Percentiles rank a stretch among this genome's conserved stretches.
Evolutionary conservation across 2,888 invertebrate species (phyloP).

Genomic region (Esperia sulphurella): DNA sequence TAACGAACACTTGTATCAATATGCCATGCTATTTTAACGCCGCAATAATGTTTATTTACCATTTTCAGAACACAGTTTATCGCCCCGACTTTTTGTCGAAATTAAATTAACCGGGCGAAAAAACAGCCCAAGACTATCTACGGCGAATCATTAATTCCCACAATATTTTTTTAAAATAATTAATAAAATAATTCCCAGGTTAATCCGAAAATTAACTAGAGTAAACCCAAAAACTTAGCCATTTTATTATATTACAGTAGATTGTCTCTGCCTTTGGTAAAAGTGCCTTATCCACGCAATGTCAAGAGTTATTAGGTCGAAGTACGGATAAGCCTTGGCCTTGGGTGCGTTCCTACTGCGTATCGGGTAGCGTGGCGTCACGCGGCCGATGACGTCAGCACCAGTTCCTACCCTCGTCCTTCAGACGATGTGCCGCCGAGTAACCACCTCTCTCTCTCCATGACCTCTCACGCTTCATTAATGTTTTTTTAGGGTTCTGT

Average conservation of each 20-base stretch:
- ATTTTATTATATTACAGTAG: too few species aligned
- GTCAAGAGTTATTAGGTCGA: constrained; percentile 55
- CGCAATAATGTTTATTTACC: not conserved
- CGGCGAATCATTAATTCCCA: too few species aligned
- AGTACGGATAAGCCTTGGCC: constrained; percentile 41
- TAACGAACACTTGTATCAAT: not conserved
- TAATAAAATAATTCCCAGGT: too few species aligned
- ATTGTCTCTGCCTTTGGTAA: not conserved
- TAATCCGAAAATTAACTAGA: too few species aligned
- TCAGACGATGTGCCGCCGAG: constrained; percentile 41
- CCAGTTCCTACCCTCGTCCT: constrained; percentile 33
- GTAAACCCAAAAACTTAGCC: too few species aligned
- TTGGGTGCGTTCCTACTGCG: constrained; percentile 33
- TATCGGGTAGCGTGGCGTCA: constrained; percentile 41
- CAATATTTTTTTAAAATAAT: too few species aligned
- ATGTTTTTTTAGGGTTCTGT: too few species aligned
- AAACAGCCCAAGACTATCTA: too few species aligned
- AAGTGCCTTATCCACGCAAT: constrained; percentile 35
- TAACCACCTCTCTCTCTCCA: constrained; percentile 10
- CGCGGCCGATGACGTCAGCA: constrained; percentile 56
- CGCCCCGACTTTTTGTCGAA: not conserved
- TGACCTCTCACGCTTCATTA: not conserved
- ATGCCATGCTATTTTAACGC: not conserved
- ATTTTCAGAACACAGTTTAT: not conserved
- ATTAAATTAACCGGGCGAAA: too few species aligned